Evolutionary conservation across 1,140 invertebrate genomes (phyloP), one percentile per base, ranked within the genome.

Genomic region (Drosophila varians): DNA sequence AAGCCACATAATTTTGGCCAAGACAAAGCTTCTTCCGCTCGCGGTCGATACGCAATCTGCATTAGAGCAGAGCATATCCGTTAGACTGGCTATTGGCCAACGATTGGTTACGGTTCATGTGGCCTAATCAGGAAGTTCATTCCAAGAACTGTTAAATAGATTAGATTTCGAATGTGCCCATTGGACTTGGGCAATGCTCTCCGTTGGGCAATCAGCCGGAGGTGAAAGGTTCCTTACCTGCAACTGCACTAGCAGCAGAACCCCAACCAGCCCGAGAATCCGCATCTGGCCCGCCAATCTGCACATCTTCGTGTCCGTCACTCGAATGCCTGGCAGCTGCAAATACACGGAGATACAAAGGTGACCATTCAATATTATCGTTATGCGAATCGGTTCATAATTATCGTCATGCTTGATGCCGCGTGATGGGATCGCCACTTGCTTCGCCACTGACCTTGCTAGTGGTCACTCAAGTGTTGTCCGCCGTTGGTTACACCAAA

Each of bases 71-170:
- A 48, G 74, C 82, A 87, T 87, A 90, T 90, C 87, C 82, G 82
- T 83, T 90, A 83, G 65, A 61, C 73, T 55, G 53, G 28, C 48
- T 23, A 90, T 90, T 90, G 87, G 87, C 87, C 78, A 90, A 90
- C 78, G 57, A 83, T 90, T 76, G 78, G 80, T 65, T 74, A 87
- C 87, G 87, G 87, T 90, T 90, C 87, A 87, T 83, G 77, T 68
- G 72, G 42, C 58, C 48, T 84, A 86, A 84, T 86, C 61, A 73
- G 80, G 80, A 86, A 86, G 82, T 87, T 80, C 62, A 73, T 73
- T 61, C 77, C 76, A 58, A 86, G 82, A 86, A 87, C 82, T 87
- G 77, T 87, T 87, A 82, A 87, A 74, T 77, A 87, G 82, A 87
- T 87, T 87, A 82, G 82, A 74, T 87, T 86, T 79, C 65, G 43